phyloP scores from a whole-genome alignment of 2,797 vertebrate species.

The Diglossa cyanea region DNA sequence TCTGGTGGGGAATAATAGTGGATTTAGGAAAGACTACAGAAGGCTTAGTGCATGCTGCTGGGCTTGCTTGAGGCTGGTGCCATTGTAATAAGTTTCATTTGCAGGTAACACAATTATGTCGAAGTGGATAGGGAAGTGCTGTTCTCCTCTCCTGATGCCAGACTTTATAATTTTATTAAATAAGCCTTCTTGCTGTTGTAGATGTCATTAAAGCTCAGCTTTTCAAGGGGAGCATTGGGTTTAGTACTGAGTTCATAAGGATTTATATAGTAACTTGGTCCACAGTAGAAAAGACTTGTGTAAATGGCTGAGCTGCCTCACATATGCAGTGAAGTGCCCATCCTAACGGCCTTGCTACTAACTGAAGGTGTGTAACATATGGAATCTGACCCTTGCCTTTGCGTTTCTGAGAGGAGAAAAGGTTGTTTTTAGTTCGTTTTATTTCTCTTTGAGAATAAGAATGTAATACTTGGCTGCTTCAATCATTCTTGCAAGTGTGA shows the following conservation, averaged over 20 bases:
- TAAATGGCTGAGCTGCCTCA: neutral
- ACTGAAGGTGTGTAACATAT: neutral
- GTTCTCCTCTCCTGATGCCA: neutral
- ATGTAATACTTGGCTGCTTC: neutral
- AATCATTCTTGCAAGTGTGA: neutral
- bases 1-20: neutral
- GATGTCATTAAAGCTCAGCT: neutral
- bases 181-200: neutral
- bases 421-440: neutral
- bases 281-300: neutral
- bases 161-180: neutral
- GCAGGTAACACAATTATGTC: neutral
- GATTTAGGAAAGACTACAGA: conserved; percentile 20
- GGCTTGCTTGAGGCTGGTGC: neutral
- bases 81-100: neutral
- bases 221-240: neutral
- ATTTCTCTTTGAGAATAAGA: neutral
- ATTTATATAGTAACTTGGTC: neutral
- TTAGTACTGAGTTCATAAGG: neutral
- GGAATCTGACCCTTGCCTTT: neutral
- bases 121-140: neutral
- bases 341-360: neutral
- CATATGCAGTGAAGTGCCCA: neutral
- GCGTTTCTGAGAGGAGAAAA: neutral
- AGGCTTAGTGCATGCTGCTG: conserved; percentile 19